Evolutionary conservation across 2,113 vertebrate genomes (phyloP).

Genomic region (Halichoerus grypus): DNA sequence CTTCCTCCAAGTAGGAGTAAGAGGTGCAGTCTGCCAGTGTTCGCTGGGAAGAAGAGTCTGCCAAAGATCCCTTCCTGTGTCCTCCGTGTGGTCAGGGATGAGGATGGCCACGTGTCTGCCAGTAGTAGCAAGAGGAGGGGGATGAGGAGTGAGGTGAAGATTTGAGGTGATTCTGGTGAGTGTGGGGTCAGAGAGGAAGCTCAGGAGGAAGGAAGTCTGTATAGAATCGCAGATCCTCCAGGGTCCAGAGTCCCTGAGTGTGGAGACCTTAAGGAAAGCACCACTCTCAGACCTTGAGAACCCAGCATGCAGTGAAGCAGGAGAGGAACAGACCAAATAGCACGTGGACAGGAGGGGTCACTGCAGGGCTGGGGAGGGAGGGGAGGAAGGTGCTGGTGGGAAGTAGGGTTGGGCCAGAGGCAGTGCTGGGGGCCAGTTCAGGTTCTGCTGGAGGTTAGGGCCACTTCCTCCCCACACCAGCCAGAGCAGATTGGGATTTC

Average conservation of each 20-base stretch:
- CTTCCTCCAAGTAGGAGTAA: neutral
- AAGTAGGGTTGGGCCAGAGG: neutral
- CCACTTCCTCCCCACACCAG: neutral
- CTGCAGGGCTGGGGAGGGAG: neutral
- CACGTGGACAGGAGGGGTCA: too few species aligned
- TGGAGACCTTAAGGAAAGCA: neutral
- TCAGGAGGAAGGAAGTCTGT: neutral
- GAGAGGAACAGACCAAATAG: neutral
- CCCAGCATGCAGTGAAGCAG: neutral
- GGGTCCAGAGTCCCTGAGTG: neutral
- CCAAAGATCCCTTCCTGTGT: neutral
- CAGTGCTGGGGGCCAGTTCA: neutral
- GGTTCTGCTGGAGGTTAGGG: neutral
- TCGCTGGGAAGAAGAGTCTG: neutral
- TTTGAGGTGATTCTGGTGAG: neutral
- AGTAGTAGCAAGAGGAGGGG: neutral
- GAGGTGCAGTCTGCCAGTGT: accelerated
- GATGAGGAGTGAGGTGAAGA: neutral
- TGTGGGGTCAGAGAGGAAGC: too few species aligned
- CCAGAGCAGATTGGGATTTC: neutral
- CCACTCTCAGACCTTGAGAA: neutral
- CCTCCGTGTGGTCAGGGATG: accelerated
- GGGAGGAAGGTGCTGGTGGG: neutral
- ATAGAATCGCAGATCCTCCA: neutral
- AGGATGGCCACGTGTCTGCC: neutral